Conservation (phyloP, 1,140 invertebrate genomes). For the Melipona quadrifasciata region DNA sequence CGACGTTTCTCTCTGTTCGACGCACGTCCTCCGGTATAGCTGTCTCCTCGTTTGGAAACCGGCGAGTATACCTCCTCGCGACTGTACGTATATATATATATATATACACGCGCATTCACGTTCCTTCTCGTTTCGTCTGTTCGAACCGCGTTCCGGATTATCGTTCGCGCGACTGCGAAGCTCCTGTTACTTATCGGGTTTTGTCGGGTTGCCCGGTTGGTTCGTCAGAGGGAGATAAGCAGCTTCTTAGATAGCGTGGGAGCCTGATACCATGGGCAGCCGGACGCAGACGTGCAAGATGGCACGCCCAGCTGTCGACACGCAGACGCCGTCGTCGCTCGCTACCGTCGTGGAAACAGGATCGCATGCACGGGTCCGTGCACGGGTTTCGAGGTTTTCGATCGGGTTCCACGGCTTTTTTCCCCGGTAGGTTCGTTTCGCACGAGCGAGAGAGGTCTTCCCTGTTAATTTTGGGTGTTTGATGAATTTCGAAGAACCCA, state of each 20-base stretch:
- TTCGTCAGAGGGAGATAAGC: not conserved
- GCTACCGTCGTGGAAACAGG: constrained; percentile 69
- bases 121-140: not conserved
- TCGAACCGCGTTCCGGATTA: not conserved
- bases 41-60: not conserved
- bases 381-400: not conserved
- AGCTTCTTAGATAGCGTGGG: constrained; percentile 51
- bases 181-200: constrained; percentile 9
- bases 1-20: not conserved
- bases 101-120: not conserved
- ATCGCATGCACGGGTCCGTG: constrained; percentile 56
- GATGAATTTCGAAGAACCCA: no score
- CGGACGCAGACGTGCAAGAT: constrained; percentile 81
- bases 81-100: no score
- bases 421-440: not conserved
- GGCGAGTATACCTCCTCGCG: not conserved
- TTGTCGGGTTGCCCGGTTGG: not conserved
- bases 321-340: constrained; percentile 73
- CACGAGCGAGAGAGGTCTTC: no score
- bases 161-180: not conserved
- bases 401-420: not conserved
- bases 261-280: constrained; percentile 74
- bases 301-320: constrained; percentile 71
- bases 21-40: not conserved
- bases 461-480: no score